Evolutionary conservation across 2,797 vertebrate genomes (phyloP).

Genomic region (Notolabrus celidotus): DNA sequence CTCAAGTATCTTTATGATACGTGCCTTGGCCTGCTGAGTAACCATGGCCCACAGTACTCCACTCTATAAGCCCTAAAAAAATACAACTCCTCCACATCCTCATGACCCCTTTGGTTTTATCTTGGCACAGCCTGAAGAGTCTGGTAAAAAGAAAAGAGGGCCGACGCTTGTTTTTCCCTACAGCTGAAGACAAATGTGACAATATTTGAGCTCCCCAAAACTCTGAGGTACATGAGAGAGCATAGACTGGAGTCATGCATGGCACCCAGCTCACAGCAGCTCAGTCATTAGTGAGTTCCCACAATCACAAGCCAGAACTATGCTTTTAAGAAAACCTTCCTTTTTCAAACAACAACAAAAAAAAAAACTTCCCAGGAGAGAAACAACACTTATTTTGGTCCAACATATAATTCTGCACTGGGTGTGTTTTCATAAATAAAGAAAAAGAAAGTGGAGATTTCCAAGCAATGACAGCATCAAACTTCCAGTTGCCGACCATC

Average conservation of each 20-base stretch:
- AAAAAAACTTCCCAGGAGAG: constrained; percentile 18
- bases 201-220: constrained; percentile 55
- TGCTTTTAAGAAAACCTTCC: constrained; percentile 20
- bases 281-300: constrained; percentile 47
- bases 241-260: constrained; percentile 31
- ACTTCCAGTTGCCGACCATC: constrained; percentile 13
- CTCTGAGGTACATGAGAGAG: constrained; percentile 39
- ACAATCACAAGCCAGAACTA: constrained; percentile 33
- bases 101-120: constrained; percentile 23
- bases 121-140: constrained; percentile 28
- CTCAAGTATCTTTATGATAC: constrained; percentile 10
- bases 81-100: background rate
- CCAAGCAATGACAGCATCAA: constrained; percentile 1
- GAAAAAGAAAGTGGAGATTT: constrained; percentile 7
- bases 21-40: constrained; percentile 10
- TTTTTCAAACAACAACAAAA: background rate
- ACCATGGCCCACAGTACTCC: constrained; percentile 25
- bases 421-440: background rate
- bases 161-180: constrained; percentile 47
- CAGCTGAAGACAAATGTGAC: constrained; percentile 59
- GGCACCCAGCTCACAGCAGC: constrained; percentile 38
- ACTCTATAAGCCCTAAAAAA: constrained; percentile 9
- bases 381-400: constrained; percentile 28
- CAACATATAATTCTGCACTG: constrained; percentile 5
- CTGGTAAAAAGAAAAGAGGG: constrained; percentile 15